Base-by-base conservation (phyloP, 2,113 vertebrate species). In the Zapornia atra region DNA sequence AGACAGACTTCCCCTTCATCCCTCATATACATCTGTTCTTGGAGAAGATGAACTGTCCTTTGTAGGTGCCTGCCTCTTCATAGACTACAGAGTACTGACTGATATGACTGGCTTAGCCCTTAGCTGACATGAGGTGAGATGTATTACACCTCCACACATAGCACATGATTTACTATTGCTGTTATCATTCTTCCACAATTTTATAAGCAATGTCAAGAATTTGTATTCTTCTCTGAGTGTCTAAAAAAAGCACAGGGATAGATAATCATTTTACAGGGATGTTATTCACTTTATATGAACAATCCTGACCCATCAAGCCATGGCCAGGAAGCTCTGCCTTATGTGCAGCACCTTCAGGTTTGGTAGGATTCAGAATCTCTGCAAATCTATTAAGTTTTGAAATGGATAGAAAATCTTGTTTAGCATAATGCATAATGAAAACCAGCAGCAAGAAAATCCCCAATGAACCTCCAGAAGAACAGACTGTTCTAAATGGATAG, bases 1-100 rank as follows among this genome's bases (percentile, higher is more conserved):
- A 97, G 93, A 79, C 96, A 97, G 96, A 85, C 90, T 96, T 95
- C 77, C 65, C 22, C 50, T 61, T 91, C 80, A 89, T 86, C 69
- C 69, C 17, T 96, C 84, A 79, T 96, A 84, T 56, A 28, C 77
- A 76, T 82, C 61, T 96, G 93, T 72, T 82, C 61, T 75, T 71
- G 29, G 11, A 95, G 69, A 95, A 95, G 91, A 96, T 82, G 18
- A 85, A 96, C 92, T 87, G 36, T 70, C n/a, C 73, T 87, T 60
- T 87, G 38, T 92, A 79, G 91, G n/a, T 95, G 42, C 11, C 57
- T 89, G 38, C 5, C 31, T 84, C 16, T 87, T 91, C 16, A 9
- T 40, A 44, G 90, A 48, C 72, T 75, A 50, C 33, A 40, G 54
- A 75, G 6, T 38, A 56, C 33, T 75, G 88, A 56, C 34, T 75